A percentile compares a stretch with the other conserved stretches of the same genome.
phyloP scores from a whole-genome alignment of 2,888 invertebrate species.

The Pomacea canaliculata region DNA sequence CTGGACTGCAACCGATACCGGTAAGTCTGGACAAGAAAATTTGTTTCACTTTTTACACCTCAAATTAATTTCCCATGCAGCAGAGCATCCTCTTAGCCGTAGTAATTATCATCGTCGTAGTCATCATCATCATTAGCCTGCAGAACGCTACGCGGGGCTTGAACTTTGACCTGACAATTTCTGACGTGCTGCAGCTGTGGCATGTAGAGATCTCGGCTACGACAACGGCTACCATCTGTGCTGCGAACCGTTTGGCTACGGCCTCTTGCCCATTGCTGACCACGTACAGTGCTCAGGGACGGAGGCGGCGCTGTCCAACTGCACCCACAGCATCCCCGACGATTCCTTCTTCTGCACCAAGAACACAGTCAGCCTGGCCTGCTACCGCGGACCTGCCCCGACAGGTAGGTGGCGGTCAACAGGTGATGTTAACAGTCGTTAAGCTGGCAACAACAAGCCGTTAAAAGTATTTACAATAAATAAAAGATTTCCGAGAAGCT shows the following conservation, averaged over 20 bases:
- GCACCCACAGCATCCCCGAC: slow-evolving; percentile 39
- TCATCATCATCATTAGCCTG: too few relatives aligned
- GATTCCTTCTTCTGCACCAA: slow-evolving; percentile 36
- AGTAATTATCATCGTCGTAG: too few relatives aligned
- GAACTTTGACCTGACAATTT: too few relatives aligned
- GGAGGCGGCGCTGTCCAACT: slow-evolving; percentile 45
- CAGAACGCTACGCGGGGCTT: too few relatives aligned
- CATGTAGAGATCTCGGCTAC: slow-evolving; percentile 51
- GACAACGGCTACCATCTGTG: slow-evolving; percentile 50
- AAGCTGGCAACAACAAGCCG: too few relatives aligned
- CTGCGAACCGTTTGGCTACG: slow-evolving; percentile 51
- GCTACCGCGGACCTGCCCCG: slow-evolving; percentile 37
- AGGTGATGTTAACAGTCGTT: too few relatives aligned
- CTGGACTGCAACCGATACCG: slow-evolving; percentile 78
- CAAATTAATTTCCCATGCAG: too few relatives aligned
- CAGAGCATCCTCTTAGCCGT: too few relatives aligned
- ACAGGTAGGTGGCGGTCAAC: slow-evolving; percentile 33
- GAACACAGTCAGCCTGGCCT: slow-evolving; percentile 41
- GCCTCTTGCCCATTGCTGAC: slow-evolving; percentile 43
- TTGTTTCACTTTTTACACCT: too few relatives aligned
- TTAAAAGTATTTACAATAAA: too few relatives aligned
- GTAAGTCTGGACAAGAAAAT: slow-evolving; percentile 32
- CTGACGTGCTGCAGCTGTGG: slow-evolving; percentile 37
- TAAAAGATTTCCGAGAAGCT: too few relatives aligned
- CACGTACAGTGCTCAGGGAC: slow-evolving; percentile 50